A percentile compares a stretch with the other conserved stretches of the same genome.
phyloP scores from a whole-genome alignment of 35 echinoderm and acorn worm genomes.

The Apostichopus parvimensis region DNA sequence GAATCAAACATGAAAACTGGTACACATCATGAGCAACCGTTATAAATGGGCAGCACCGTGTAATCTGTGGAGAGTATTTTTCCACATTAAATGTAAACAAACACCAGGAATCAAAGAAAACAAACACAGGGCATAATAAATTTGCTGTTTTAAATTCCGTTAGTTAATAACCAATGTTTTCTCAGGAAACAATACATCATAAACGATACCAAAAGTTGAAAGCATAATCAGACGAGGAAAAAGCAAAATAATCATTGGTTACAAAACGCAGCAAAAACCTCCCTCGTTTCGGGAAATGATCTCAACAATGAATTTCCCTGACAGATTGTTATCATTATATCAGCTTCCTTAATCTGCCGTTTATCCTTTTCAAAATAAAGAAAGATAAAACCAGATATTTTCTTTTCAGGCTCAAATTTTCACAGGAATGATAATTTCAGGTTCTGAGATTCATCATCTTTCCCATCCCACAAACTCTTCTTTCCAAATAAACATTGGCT shows the following conservation, averaged over 20 bases:
- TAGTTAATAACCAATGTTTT: background rate
- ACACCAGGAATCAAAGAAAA: background rate
- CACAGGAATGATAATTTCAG: background rate
- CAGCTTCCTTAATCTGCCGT: conserved; percentile 3
- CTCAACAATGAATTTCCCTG: conserved; percentile 9
- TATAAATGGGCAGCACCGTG: background rate
- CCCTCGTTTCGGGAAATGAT: background rate
- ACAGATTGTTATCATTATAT: background rate
- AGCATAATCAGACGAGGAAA: background rate
- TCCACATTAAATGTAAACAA: background rate
- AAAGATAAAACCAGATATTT: conserved; percentile 9
- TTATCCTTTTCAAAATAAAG: conserved; percentile 18
- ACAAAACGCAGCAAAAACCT: background rate
- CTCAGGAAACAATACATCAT: background rate
- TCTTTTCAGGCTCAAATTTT: background rate
- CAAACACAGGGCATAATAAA: conserved; percentile 1
- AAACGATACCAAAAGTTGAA: background rate
- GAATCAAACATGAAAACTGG: background rate
- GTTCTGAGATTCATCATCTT: background rate
- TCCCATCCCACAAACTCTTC: background rate
- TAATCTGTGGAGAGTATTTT: background rate
- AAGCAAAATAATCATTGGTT: background rate
- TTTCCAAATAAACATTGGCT: conserved; percentile 5
- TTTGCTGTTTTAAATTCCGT: background rate
- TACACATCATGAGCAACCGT: background rate